Percentiles rank a stretch among this genome's conserved stretches.
phyloP scores from a whole-genome alignment of 2,888 invertebrate genomes.

The Desoria tigrina region DNA sequence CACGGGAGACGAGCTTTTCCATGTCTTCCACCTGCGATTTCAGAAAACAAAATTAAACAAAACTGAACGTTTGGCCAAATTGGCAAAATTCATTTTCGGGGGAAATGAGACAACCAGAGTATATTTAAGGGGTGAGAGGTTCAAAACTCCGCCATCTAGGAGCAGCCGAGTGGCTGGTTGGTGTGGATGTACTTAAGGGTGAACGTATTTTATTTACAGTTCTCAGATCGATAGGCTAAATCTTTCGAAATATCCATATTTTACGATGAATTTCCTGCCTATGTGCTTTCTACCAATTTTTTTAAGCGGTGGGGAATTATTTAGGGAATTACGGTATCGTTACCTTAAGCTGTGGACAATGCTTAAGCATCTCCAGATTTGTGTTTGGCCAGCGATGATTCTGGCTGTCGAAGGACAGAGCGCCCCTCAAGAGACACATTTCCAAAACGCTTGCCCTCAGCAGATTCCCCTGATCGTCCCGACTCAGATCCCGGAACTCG shows the following conservation, averaged over 20 bases:
- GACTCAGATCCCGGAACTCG: conserved; percentile 53
- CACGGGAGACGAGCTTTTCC: conserved; percentile 54
- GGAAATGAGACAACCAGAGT: too few species aligned
- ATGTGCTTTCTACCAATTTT: too few species aligned
- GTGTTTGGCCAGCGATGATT: conserved; percentile 54
- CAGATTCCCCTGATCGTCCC: conserved; percentile 55
- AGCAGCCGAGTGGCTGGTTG: too few species aligned
- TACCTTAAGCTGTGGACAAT: conserved; percentile 51
- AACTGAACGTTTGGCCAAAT: too few species aligned
- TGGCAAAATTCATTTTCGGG: neutral
- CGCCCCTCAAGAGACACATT: conserved; percentile 58
- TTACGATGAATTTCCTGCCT: too few species aligned
- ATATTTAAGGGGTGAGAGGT: too few species aligned
- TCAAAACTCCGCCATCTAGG: too few species aligned
- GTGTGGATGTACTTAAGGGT: too few species aligned
- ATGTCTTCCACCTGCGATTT: conserved; percentile 53
- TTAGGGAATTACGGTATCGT: neutral
- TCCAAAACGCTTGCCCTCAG: conserved; percentile 58
- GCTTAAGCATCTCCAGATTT: conserved; percentile 50
- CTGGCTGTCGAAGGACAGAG: conserved; percentile 57
- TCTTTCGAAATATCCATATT: too few species aligned
- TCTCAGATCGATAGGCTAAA: too few species aligned
- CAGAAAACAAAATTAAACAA: conserved; percentile 6
- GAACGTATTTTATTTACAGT: too few species aligned
- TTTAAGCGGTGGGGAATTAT: too few species aligned